These are phyloP conservation scores for Itoplectis maculator DNA, from an alignment of 2,888 invertebrate species.

Conservation along the genomic window DNA sequence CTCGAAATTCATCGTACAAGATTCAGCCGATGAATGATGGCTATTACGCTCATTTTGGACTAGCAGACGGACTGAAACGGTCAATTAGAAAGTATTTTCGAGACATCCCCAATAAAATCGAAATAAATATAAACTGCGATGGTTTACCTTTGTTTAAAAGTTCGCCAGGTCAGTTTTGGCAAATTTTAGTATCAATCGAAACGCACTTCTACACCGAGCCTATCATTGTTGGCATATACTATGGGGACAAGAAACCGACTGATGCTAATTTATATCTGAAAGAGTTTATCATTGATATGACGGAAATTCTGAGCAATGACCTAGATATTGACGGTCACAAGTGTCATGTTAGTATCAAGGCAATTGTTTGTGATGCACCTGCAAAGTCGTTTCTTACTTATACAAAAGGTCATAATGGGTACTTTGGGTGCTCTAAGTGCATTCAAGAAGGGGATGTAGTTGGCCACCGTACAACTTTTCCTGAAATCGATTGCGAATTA, in stretches of 20 bases:
- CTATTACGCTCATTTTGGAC: conserved; percentile 59
- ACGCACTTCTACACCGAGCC: conserved; percentile 41
- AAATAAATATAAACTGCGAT: too few relatives aligned
- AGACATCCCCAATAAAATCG: conserved; percentile 44
- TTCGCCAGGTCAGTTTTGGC: conserved; percentile 72
- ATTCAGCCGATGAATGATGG: conserved; percentile 46
- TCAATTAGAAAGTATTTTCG: conserved; percentile 51
- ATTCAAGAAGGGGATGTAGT: conserved; percentile 66
- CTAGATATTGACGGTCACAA: conserved; percentile 45
- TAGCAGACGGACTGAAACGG: conserved; percentile 51
- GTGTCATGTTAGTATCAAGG: conserved; percentile 54
- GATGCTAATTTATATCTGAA: conserved; percentile 65
- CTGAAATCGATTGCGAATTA: conserved; percentile 57
- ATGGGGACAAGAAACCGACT: conserved; percentile 68
- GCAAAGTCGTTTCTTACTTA: conserved; percentile 70
- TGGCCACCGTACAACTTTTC: conserved; percentile 64
- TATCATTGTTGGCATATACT: conserved; percentile 44
- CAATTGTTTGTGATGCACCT: conserved; percentile 73
- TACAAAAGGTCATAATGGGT: conserved; percentile 71
- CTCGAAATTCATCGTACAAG: conserved; percentile 36
- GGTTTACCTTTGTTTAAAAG: conserved; percentile 69
- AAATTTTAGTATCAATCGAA: conserved; percentile 64
- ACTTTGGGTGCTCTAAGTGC: conserved; percentile 73
- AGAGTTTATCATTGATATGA: conserved; percentile 69
- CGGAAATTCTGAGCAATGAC: conserved; percentile 53